Evolutionary conservation across 2,797 vertebrate species (phyloP).

Genomic region (Spinus pinus): DNA sequence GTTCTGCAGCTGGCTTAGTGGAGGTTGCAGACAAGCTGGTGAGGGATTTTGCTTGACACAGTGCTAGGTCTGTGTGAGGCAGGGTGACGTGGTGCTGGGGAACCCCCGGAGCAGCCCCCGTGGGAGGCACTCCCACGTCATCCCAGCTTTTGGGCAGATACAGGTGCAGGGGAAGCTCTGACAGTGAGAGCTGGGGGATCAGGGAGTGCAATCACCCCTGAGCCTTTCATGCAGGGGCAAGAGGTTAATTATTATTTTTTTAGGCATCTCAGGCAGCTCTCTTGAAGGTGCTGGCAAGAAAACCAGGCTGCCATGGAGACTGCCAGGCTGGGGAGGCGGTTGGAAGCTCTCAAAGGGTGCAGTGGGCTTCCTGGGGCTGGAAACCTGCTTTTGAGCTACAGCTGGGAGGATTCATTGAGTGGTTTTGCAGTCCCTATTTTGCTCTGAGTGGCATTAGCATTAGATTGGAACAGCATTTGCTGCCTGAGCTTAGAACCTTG

Average conservation of each 20-base stretch:
- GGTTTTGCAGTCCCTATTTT: background rate
- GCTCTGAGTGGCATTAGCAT: background rate
- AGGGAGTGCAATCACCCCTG: background rate
- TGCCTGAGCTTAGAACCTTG: background rate
- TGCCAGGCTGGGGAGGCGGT: background rate
- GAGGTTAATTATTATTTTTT: background rate
- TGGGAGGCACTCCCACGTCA: background rate
- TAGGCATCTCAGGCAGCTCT: background rate
- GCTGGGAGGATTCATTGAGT: background rate
- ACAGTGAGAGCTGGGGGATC: background rate
- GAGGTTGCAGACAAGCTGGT: background rate
- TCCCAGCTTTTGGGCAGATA: background rate
- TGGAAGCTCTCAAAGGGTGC: background rate
- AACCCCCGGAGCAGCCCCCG: background rate
- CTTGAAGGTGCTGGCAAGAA: background rate
- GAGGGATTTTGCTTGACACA: background rate
- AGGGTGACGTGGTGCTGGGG: background rate
- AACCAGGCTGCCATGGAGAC: slow-evolving; percentile 2
- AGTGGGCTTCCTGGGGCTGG: background rate
- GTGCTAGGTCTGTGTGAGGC: background rate
- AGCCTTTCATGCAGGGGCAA: background rate
- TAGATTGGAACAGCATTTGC: background rate
- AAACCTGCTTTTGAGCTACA: background rate
- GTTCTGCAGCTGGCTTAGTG: fast-evolving
- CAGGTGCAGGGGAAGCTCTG: fast-evolving